These are phyloP conservation scores for Atrichornis clamosus DNA, from an alignment of 2,113 vertebrate species.

Conservation along the genomic window DNA sequence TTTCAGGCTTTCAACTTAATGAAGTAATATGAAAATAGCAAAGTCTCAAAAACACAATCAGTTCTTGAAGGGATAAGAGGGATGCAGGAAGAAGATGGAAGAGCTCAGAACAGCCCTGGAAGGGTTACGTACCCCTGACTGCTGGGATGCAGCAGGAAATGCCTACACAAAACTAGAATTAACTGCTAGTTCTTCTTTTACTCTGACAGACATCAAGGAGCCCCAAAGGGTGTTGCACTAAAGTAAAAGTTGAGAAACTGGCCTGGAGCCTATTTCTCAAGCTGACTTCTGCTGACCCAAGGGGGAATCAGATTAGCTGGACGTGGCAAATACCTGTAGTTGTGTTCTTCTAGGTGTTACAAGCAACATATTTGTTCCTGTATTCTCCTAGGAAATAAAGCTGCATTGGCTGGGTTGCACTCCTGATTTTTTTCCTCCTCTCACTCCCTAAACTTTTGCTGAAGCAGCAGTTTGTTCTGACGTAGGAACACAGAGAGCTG, in stretches of 20 bases:
- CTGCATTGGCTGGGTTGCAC: neutral
- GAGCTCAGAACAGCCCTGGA: neutral
- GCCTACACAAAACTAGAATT: neutral
- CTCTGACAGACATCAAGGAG: neutral
- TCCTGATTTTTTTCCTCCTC: neutral
- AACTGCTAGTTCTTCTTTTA: neutral
- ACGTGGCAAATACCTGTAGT: fast-evolving
- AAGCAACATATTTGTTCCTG: neutral
- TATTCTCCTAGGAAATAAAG: neutral
- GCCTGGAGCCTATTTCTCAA: fast-evolving
- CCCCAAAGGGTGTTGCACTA: neutral
- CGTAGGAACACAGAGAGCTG: neutral
- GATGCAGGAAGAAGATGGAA: neutral
- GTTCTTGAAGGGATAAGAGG: neutral
- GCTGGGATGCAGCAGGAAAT: neutral
- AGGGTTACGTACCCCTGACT: neutral
- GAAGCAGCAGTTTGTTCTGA: neutral
- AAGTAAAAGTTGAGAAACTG: neutral
- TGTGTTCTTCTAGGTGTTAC: neutral
- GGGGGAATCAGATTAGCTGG: neutral
- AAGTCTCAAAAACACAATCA: neutral
- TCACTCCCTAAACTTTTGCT: neutral
- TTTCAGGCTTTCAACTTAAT: neutral
- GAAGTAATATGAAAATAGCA: neutral
- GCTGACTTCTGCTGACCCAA: neutral